These are phyloP conservation scores for Drosophila neotestacea DNA, from an alignment of 2,888 invertebrate species.

Conservation along the genomic window DNA sequence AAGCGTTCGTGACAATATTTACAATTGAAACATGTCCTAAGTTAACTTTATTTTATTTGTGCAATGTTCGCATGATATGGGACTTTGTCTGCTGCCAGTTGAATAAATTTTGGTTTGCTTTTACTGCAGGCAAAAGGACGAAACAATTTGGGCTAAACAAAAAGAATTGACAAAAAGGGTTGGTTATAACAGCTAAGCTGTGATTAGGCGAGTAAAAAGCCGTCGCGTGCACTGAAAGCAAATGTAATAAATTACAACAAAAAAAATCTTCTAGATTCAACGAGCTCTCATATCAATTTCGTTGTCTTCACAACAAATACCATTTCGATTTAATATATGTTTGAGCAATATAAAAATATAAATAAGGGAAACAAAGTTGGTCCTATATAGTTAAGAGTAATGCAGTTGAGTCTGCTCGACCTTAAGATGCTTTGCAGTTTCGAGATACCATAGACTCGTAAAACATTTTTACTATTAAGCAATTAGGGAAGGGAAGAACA, in stretches of 20 bases:
- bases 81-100: constrained; percentile 28
- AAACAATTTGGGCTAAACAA: constrained; percentile 38
- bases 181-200: constrained; percentile 50
- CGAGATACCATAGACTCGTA: neutral
- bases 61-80: constrained; percentile 45
- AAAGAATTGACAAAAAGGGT: constrained; percentile 46
- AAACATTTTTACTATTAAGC: no score
- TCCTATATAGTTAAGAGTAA: neutral
- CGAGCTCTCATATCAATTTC: constrained; percentile 19
- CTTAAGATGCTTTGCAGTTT: neutral
- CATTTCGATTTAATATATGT: constrained; percentile 4
- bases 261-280: neutral
- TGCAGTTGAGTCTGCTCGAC: neutral
- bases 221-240: constrained; percentile 47
- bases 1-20: constrained; percentile 70
- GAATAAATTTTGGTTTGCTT: constrained; percentile 41
- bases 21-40: constrained; percentile 57
- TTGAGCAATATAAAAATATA: neutral
- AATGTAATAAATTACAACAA: constrained; percentile 39
- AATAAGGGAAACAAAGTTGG: no score
- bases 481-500: no score
- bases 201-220: constrained; percentile 44
- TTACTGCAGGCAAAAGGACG: constrained; percentile 14
- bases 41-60: constrained; percentile 73
- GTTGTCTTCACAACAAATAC: constrained; percentile 5